phyloP scores from a whole-genome alignment of 2,888 invertebrate genomes.

The Leptopilina drosophilae region DNA sequence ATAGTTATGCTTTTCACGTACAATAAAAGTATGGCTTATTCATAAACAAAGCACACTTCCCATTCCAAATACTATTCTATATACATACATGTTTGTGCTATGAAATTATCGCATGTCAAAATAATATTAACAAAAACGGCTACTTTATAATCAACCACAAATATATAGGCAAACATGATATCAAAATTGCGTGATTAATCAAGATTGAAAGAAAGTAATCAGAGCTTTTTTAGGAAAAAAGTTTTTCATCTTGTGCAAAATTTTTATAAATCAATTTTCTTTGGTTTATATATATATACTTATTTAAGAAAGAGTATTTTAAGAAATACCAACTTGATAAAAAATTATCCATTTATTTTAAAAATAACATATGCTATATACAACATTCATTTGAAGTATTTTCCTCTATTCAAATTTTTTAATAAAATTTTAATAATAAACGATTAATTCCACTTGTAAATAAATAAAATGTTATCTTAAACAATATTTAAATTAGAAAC shows the following conservation, averaged over 20 bases:
- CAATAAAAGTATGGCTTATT: not conserved
- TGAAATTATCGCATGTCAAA: constrained; percentile 14
- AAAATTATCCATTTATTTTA: too few species aligned
- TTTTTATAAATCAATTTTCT: not conserved
- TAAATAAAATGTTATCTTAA: too few species aligned
- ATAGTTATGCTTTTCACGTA: constrained; percentile 3
- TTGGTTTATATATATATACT: not conserved
- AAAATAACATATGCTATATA: too few species aligned
- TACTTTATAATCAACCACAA: not conserved
- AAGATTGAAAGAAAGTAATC: not conserved
- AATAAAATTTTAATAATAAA: too few species aligned
- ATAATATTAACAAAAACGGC: constrained; percentile 13
- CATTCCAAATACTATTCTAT: not conserved
- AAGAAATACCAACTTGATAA: too few species aligned
- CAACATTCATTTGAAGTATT: too few species aligned
- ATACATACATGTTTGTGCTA: not conserved
- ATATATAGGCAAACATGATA: constrained; percentile 3
- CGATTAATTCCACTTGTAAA: too few species aligned
- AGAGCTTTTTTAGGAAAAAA: not conserved
- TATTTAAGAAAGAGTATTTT: too few species aligned
- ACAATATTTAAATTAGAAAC: too few species aligned
- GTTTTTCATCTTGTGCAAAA: not conserved
- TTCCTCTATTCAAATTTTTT: too few species aligned
- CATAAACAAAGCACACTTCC: not conserved
- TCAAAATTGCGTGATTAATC: not conserved